Evolutionary conservation across 2,113 vertebrate species (phyloP), one percentile per base, ranked within the genome.

Genomic region (Tympanuchus pallidicinctus): DNA sequence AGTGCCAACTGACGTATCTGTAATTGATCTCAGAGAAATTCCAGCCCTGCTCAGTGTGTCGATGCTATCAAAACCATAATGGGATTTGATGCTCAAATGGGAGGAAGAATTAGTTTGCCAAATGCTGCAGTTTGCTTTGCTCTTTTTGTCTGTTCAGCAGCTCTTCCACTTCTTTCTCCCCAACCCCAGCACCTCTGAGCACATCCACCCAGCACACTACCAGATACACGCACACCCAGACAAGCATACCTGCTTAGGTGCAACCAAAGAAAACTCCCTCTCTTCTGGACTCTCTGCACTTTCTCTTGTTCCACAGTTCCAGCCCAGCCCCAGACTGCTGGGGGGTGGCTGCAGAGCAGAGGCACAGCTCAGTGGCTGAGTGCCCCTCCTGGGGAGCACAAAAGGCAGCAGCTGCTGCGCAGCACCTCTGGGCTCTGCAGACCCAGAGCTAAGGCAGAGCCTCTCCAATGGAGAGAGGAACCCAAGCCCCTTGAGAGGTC

Each of bases 51-150:
- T 30, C 4, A 79, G 71, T 3, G 42, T 15, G 59, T 32, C 0
- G 1, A 30, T 34, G 54, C 38, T 38, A 40, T 30, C 0, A 0
- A 64, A 79, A 73, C 50, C 1, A 0, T 30, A 52, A 16, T 6
- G 67, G 59, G 71, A 65, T 70, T 34, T 63, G 50, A 73, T 32
- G 21, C 59, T 82, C 45, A n/a, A 40, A n/a, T 13, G 10, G 43
- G 47, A 10, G 8, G 45, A 79, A 45, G 25, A 82, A 21, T 19
- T 43, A 2, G 1, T 36, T 18, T 54, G 72, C 82, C 78, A 78
- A 34, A 77, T 1, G 4, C 56, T 3, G 1, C 3, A 11, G 21
- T 66, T 80, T 70, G 34, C 48, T 61, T 64, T 64, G 36, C 61
- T 64, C 38, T 64, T 28, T 19, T 12, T 11, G 16, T 40, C 61